These are phyloP conservation scores for Grammomys surdaster DNA, from an alignment of 2,113 vertebrate genomes.

Conservation along the genomic window DNA sequence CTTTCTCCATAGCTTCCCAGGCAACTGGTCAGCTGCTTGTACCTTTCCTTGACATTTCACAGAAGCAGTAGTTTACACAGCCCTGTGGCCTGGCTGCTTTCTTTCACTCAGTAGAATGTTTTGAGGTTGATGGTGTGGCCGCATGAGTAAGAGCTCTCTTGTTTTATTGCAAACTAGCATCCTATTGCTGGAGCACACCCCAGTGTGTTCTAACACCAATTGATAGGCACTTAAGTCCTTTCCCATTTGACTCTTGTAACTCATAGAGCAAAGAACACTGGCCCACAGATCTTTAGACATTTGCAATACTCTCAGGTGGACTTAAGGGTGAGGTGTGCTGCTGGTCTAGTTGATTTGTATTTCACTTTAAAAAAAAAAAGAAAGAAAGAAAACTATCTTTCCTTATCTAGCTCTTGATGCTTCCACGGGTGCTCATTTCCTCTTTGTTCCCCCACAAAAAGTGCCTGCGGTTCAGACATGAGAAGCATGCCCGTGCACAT, in stretches of 20 bases:
- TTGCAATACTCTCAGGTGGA: not conserved
- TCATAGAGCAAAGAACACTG: not conserved
- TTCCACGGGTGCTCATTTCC: not conserved
- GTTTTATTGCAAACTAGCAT: not conserved
- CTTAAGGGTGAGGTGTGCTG: not conserved
- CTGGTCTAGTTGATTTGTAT: not conserved
- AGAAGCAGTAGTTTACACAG: fast-evolving
- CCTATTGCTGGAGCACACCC: not conserved
- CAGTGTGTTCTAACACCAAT: not conserved
- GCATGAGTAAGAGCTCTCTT: not conserved
- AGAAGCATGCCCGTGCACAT: no score
- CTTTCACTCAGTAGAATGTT: not conserved
- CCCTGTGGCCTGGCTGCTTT: not conserved
- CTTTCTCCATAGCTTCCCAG: not conserved
- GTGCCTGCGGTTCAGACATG: not conserved
- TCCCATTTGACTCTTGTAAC: not conserved
- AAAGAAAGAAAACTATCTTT: not conserved
- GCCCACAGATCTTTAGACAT: not conserved
- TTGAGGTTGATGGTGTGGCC: not conserved
- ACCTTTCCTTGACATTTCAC: not conserved
- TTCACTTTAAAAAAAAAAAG: not conserved
- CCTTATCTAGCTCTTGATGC: not conserved
- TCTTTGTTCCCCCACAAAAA: not conserved
- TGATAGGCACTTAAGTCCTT: not conserved
- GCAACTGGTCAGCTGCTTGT: not conserved